Percentiles rank a stretch among this genome's conserved stretches.
These are phyloP conservation scores for Gymnopithys bicolor DNA, from an alignment of 2,797 vertebrate species.

Conservation along the genomic window DNA sequence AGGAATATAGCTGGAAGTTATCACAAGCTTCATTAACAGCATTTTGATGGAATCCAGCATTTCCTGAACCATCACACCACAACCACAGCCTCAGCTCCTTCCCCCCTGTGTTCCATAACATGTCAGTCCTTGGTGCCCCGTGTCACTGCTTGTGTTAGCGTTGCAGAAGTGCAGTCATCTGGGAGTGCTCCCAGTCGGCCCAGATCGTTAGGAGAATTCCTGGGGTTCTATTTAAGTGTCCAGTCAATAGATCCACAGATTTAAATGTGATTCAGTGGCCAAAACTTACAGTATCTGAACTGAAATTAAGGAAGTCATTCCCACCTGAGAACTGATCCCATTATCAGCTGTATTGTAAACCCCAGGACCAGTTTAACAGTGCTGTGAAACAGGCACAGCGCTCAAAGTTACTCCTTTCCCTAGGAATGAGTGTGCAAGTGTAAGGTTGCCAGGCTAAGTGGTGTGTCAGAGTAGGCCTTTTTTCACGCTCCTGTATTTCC, in stretches of 20 bases:
- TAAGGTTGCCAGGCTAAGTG: not conserved
- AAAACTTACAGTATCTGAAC: not conserved
- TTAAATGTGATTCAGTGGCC: rapidly evolving
- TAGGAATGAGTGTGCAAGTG: not conserved
- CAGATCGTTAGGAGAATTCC: not conserved
- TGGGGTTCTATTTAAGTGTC: not conserved
- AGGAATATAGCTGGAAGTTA: slow-evolving; percentile 59
- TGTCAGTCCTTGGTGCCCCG: rapidly evolving
- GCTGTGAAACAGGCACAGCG: not conserved
- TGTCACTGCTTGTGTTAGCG: not conserved
- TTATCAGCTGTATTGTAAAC: not conserved
- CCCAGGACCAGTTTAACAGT: not conserved
- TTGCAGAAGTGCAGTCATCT: not conserved
- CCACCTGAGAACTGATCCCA: not conserved
- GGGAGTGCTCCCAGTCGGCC: not conserved
- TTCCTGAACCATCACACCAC: not conserved
- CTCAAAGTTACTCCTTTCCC: not conserved
- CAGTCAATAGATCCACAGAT: not conserved
- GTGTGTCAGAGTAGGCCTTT: too few species aligned
- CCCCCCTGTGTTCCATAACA: rapidly evolving
- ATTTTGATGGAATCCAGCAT: not conserved
- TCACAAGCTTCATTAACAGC: rapidly evolving
- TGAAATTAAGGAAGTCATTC: not conserved
- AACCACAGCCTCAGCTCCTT: not conserved
- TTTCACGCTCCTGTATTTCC: not conserved